Evolutionary conservation across 2,113 vertebrate species (phyloP).

Genomic region (Cinclus cinclus): DNA sequence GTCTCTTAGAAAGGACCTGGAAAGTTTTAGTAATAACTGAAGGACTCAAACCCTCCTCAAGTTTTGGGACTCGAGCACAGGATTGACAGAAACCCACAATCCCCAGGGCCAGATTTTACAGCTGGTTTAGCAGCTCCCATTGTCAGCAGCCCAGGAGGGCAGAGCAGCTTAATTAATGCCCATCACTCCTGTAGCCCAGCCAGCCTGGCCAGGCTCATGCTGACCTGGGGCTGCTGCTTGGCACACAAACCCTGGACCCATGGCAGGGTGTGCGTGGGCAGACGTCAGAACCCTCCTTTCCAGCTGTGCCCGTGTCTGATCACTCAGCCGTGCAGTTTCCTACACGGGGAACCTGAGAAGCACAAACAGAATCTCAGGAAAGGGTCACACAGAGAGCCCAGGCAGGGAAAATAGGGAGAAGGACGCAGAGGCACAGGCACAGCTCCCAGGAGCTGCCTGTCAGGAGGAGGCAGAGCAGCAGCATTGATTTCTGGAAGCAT

Average conservation of each 20-base stretch:
- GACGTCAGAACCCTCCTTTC: conserved; percentile 1
- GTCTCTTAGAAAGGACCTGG: not conserved
- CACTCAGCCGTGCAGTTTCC: not conserved
- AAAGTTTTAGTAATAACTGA: not conserved
- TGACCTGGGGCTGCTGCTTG: not conserved
- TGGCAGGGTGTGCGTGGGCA: not conserved
- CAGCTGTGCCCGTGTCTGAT: not conserved
- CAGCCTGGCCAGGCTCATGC: not conserved
- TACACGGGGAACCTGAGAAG: not conserved
- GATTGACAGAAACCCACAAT: not conserved
- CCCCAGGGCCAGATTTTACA: not conserved
- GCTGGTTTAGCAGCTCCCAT: not conserved
- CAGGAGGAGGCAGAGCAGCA: not conserved
- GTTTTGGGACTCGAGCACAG: not conserved
- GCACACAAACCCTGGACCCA: rapidly evolving
- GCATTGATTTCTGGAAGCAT: not conserved
- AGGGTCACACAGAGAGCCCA: not conserved
- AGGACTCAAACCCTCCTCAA: not conserved
- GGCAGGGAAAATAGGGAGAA: not conserved
- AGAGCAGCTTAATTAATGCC: not conserved
- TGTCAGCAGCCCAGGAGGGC: not conserved
- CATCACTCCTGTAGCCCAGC: not conserved
- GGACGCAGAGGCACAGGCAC: not conserved
- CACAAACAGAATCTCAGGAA: rapidly evolving
- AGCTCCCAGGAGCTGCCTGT: not conserved